Evolutionary conservation across 2,888 invertebrate genomes (phyloP).

Genomic region (Cremastinae sp.): DNA sequence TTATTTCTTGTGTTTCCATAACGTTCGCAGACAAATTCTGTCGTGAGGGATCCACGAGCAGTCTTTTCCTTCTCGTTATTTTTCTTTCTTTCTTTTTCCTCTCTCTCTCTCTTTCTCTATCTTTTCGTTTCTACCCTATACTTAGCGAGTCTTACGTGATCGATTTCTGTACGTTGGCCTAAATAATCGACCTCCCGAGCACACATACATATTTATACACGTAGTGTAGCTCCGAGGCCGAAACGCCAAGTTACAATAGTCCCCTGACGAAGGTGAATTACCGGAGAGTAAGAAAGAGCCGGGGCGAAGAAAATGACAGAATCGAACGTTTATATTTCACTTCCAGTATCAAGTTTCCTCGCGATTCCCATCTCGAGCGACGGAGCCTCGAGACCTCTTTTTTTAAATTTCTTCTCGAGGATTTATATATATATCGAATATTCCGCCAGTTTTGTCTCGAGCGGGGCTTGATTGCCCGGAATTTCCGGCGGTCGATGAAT

Average conservation of each 20-base stretch:
- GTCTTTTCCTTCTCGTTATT: conserved; percentile 3
- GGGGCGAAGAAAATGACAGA: too few species aligned
- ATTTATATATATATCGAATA: background rate
- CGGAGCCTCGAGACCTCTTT: background rate
- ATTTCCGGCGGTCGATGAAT: too few species aligned
- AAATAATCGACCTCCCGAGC: conserved; percentile 60
- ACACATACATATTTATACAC: conserved; percentile 17
- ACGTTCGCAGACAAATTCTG: conserved; percentile 24
- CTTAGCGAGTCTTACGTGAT: conserved; percentile 64
- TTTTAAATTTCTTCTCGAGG: background rate
- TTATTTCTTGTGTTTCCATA: conserved; percentile 5
- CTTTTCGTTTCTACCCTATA: conserved; percentile 54
- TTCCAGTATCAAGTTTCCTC: background rate
- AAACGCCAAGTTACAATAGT: conserved; percentile 6
- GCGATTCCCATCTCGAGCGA: background rate
- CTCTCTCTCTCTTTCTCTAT: conserved; percentile 16
- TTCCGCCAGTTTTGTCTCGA: too few species aligned
- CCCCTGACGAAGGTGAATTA: conserved; percentile 7
- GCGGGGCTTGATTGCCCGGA: too few species aligned
- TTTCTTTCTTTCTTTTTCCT: conserved; percentile 21
- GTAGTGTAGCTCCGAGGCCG: conserved; percentile 1
- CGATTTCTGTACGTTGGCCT: conserved; percentile 65
- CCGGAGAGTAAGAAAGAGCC: background rate
- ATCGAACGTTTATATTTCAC: too few species aligned
- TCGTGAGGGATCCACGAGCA: conserved; percentile 30